Base-by-base conservation (phyloP, 2,888 invertebrate species). In the Ernsta delagoae region DNA sequence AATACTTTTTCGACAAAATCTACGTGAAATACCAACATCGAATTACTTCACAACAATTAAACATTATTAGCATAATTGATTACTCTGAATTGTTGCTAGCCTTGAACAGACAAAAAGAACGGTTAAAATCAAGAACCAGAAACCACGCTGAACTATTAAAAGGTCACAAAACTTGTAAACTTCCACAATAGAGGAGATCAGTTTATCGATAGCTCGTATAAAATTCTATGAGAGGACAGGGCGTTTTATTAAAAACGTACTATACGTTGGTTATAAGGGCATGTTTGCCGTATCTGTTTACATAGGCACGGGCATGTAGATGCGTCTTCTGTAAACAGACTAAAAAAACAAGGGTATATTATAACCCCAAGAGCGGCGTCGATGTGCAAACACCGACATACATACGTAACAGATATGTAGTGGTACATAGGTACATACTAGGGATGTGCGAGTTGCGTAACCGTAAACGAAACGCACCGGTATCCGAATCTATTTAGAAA, bases 261-360 rank as follows among this genome's bases (percentile, higher is more conserved):
- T 75, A 74, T 79, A 80, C 80, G 85, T 86, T 85, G 87, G 87
- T 84, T 88, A 89, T 92, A 90, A 90, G 88, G 88, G 83, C 79
- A 64, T 92, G 90, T 92, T 92, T 92, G 87, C 90, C 87, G 82
- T 84, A 78, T 63, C 75, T 92, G 90, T 92, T 92, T 89, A 85
- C 83, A 80, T 86, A 92, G 89, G 89, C 87, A 75, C 84, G 86
- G 83, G 84, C 87, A 87, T 90, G 89, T 89, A 87, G 89, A 92
- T 91, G 91, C 92, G 89, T 88, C 92, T 92, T 90, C 79, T 80
- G 87, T 86, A 92, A 92, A 92, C 90, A 93, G 73, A 83, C 85
- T 92, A 88, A 92, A 93, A 92, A 93, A 93, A 92, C 91, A 92
- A 88, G 91, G 93, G 92, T 79, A 76, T 84, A 85, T 85, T 82